Evolutionary conservation across 1,140 invertebrate genomes (phyloP).

Genomic region (Centruroides vittatus): DNA sequence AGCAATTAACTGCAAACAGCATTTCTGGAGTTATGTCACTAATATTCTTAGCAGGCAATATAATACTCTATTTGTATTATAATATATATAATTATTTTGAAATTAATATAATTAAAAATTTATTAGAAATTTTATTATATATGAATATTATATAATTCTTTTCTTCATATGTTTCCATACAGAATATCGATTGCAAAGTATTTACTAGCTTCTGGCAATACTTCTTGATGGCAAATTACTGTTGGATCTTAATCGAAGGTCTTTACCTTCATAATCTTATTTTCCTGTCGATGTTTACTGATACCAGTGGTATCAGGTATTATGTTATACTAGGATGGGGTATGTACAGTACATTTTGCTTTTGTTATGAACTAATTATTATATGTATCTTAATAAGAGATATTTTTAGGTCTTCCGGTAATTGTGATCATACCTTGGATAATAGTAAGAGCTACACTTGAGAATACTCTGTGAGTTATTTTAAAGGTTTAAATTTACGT

Average conservation of each 20-base stretch:
- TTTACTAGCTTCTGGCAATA: constrained; percentile 53
- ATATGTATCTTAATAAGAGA: no score
- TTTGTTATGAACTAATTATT: neutral
- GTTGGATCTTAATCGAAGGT: constrained; percentile 68
- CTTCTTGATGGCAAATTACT: constrained; percentile 58
- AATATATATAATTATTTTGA: no score
- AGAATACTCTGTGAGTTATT: constrained; percentile 34
- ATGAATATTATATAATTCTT: no score
- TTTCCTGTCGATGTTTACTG: constrained; percentile 53
- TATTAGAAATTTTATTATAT: no score
- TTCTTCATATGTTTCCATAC: constrained; percentile 21
- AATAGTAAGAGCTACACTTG: constrained; percentile 34
- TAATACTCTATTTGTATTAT: no score
- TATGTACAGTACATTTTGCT: constrained; percentile 29
- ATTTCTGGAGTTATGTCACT: no score
- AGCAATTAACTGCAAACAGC: no score
- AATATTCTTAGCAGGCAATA: no score
- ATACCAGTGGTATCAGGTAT: constrained; percentile 44
- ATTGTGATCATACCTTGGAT: constrained; percentile 36
- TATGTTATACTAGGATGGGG: constrained; percentile 61
- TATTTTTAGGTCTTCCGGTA: no score
- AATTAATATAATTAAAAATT: no score
- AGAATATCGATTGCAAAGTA: constrained; percentile 52
- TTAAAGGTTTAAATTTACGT: no score
- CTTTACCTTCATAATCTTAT: constrained; percentile 64